Conservation (phyloP, 2,888 invertebrate species). For the Agrotis clavis region DNA sequence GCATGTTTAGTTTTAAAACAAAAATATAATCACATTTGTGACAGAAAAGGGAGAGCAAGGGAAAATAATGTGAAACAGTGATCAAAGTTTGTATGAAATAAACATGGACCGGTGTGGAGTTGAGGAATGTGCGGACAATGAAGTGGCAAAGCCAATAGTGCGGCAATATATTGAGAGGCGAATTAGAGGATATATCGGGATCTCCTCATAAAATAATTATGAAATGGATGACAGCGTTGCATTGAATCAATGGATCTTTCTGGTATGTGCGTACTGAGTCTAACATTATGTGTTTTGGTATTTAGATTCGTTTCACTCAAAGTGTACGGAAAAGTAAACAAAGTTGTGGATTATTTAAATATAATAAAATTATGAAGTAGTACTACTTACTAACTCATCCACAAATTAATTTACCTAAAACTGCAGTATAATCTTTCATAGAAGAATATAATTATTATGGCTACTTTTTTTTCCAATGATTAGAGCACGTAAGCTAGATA, state of each 20-base stretch:
- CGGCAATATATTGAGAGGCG: conserved; percentile 27
- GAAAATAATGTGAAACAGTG: conserved; percentile 48
- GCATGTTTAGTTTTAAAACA: conserved; percentile 27
- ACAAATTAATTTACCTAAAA: too few relatives aligned
- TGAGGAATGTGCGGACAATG: conserved; percentile 43
- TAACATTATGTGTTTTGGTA: neutral
- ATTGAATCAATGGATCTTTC: conserved; percentile 8
- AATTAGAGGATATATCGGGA: neutral
- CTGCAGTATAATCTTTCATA: too few relatives aligned
- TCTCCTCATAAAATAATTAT: conserved; percentile 8
- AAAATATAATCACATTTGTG: conserved; percentile 40
- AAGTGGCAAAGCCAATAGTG: conserved; percentile 22
- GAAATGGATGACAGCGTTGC: neutral
- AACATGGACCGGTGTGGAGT: conserved; percentile 39
- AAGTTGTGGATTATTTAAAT: neutral
- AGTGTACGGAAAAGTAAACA: neutral
- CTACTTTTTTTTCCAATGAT: neutral
- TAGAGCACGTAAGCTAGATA: neutral
- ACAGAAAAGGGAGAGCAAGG: conserved; percentile 26
- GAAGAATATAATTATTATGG: too few relatives aligned
- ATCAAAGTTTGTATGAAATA: conserved; percentile 42
- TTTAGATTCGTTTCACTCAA: neutral
- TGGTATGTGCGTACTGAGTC: neutral
- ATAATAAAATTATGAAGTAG: neutral
- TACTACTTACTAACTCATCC: neutral